Evolutionary conservation across 1,140 invertebrate species (phyloP), one percentile per base, ranked within the genome.

Genomic region (Pogonomyrmex californicus): DNA sequence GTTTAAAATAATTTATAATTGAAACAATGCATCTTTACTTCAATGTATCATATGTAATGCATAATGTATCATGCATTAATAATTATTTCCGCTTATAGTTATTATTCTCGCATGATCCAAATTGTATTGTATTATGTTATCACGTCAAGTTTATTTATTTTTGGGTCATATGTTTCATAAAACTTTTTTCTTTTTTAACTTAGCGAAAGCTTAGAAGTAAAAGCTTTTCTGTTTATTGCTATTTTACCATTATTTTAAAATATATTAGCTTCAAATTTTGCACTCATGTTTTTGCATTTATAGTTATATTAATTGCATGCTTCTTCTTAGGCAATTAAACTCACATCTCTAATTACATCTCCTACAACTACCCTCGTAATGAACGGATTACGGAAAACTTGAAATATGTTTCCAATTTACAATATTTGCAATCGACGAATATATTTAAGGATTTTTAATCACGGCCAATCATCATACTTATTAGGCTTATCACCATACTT

Each of bases 261-360:
- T 12, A 23, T 49, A 44, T 30, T 36, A 0, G 14, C 17, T 73
- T 75, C 17, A 60, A 58, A 73, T 49, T 1, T 58, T 78, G 17
- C 47, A 49, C 10, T 51, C 17, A 17, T 68, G n/a, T 30, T 49
- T 77, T 71, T 85, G 47, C 47, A 68, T 49, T 82, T 54, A 49
- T 65, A 51, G 68, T 68, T 56, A 56, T 70, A 94, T 92, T 93
- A 87, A 93, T 92, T 88, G 91, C 91, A 93, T 93, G 92, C 88
- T 93, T 93, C 93, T 94, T 93, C 91, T 92, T 91, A 94, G 93
- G 93, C 89, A 33, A 65, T 85, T 90, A 91, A 93, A 90, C 86
- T 93, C 90, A 85, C 93, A 90, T 81, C 94, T 94, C 68, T 94
- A 92, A 91, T 90, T 91, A 90, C 91, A 70, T 70, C 62, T 38